Evolutionary conservation across 2,888 invertebrate species (phyloP).

Genomic region (Listrodromus nycthemerus): DNA sequence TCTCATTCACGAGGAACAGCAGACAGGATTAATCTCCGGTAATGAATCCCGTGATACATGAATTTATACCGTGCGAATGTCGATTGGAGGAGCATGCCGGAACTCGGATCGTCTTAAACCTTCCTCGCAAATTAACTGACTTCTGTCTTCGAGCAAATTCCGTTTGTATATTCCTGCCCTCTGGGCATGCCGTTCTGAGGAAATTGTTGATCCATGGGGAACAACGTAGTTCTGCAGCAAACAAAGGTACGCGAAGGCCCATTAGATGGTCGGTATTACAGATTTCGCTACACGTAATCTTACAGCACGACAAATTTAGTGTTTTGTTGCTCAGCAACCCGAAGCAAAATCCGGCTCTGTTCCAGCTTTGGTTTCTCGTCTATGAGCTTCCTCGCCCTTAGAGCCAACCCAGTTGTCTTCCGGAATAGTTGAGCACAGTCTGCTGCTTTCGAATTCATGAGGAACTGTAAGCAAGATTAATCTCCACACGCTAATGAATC

Average conservation of each 20-base stretch:
- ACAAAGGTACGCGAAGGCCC: background rate
- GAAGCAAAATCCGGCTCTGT: background rate
- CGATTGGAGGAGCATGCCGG: background rate
- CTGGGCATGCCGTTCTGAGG: background rate
- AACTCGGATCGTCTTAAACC: background rate
- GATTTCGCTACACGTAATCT: background rate
- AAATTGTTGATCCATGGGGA: background rate
- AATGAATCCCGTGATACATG: conserved; percentile 50
- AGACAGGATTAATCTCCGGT: conserved; percentile 48
- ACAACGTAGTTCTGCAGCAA: background rate
- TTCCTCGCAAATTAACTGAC: background rate
- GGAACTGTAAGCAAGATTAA: conserved; percentile 43
- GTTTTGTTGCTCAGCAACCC: no score
- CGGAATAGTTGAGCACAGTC: conserved; percentile 19
- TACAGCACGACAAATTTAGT: background rate
- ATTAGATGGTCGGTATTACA: no score
- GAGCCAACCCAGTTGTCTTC: conserved; percentile 12
- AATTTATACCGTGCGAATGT: conserved; percentile 7
- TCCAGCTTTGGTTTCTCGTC: conserved; percentile 9
- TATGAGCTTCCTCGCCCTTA: background rate
- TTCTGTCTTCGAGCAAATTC: no score
- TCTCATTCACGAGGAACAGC: conserved; percentile 24
- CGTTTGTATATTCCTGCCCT: no score
- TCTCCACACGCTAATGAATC: conserved; percentile 52
- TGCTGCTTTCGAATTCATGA: conserved; percentile 6